Evolutionary conservation across 2,113 vertebrate species (phyloP).

Genomic region (Festucalex cinctus): DNA sequence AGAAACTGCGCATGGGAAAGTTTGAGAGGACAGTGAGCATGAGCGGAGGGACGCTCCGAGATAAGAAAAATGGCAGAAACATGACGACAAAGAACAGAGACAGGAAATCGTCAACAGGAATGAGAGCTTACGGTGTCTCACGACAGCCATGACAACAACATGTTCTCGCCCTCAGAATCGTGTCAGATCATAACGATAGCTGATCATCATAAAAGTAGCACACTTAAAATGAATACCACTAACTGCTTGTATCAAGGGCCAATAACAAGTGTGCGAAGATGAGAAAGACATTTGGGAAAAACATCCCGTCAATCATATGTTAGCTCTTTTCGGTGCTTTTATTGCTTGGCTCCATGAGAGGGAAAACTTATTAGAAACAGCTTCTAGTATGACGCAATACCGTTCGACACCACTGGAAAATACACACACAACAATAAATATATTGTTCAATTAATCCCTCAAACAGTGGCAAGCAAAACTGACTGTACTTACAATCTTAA

Average conservation of each 20-base stretch:
- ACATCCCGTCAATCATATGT: not conserved
- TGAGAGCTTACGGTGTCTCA: not conserved
- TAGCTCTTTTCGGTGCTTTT: not conserved
- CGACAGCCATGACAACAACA: not conserved
- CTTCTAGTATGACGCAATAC: not conserved
- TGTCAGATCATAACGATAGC: not conserved
- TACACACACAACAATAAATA: not conserved
- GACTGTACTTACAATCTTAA: no score
- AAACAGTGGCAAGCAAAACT: not conserved
- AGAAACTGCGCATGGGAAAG: constrained; percentile 20
- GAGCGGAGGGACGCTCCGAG: constrained; percentile 24
- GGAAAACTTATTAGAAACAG: not conserved
- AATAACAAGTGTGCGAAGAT: not conserved
- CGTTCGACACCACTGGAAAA: not conserved
- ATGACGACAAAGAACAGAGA: constrained; percentile 17
- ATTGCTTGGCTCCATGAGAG: not conserved
- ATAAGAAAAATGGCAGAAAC: constrained; percentile 11
- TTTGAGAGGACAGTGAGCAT: constrained; percentile 19
- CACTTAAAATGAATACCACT: not conserved
- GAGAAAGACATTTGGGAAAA: not conserved
- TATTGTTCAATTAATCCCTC: not conserved
- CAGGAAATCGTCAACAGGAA: not conserved
- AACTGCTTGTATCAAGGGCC: not conserved
- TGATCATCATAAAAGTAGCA: not conserved
- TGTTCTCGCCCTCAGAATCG: not conserved